phyloP scores from a whole-genome alignment of 64 coral and sea anemone genomes.

The Pocillopora damicornis region DNA sequence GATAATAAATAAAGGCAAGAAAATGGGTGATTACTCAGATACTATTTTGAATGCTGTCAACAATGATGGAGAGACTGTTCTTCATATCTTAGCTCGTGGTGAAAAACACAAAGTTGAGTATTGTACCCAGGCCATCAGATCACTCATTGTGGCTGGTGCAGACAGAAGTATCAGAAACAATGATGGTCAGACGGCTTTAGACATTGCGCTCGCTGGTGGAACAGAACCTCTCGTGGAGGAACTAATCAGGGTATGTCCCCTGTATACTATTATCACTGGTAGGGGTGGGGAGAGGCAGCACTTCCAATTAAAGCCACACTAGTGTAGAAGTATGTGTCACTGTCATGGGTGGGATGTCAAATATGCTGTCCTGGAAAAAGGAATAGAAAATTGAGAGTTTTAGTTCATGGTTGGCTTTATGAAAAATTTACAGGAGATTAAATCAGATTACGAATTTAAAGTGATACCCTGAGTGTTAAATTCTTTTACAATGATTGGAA shows the following conservation, averaged over 20 bases:
- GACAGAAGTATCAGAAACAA: slow-evolving; percentile 96
- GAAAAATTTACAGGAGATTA: too few species aligned
- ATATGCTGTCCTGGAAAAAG: too few species aligned
- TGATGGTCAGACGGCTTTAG: slow-evolving; percentile 88
- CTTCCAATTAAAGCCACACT: too few species aligned
- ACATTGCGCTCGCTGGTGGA: slow-evolving; percentile 84
- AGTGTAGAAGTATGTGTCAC: too few species aligned
- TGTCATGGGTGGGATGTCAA: too few species aligned
- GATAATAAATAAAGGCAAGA: slow-evolving; percentile 82
- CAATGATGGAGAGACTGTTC: slow-evolving; percentile 82
- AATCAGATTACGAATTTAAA: too few species aligned
- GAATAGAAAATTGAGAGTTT: too few species aligned
- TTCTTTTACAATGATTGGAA: too few species aligned
- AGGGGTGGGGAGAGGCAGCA: too few species aligned
- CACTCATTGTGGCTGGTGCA: slow-evolving; percentile 79
- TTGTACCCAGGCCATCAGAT: slow-evolving; percentile 76
- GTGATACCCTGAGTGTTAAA: too few species aligned
- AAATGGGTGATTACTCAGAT: slow-evolving; percentile 64
- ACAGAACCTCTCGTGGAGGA: slow-evolving; percentile 89
- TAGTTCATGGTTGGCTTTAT: too few species aligned
- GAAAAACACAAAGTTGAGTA: slow-evolving; percentile 84
- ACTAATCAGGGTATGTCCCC: slow-evolving; percentile 77
- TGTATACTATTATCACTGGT: background rate
- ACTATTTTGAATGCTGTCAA: slow-evolving; percentile 89
- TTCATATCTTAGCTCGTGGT: slow-evolving; percentile 91